Conservation (phyloP, 2,113 vertebrate species). For the Coptodon bakossiorum region DNA sequence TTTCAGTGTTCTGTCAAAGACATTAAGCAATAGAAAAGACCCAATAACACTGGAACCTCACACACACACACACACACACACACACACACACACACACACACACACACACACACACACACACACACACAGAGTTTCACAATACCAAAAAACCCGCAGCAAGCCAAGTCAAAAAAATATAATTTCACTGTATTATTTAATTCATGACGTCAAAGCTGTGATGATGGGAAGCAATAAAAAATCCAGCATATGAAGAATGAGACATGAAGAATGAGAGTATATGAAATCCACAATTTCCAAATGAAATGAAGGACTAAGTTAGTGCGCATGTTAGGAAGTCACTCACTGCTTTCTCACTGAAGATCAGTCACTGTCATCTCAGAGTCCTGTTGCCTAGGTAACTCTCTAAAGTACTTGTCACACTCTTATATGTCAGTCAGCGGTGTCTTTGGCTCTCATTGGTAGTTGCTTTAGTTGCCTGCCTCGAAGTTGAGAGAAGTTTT, state of each 20-base stretch:
- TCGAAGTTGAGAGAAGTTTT: not conserved
- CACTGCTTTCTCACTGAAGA: not conserved
- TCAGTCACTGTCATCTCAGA: not conserved
- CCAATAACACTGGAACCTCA: not conserved
- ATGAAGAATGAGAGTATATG: not conserved
- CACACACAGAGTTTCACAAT: not conserved
- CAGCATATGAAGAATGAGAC: not conserved
- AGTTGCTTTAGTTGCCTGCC: not conserved
- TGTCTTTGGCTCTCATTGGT: not conserved
- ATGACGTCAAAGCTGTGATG: not conserved
- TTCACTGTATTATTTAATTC: not conserved
- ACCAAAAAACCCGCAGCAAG: not conserved
- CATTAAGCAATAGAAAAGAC: too few species aligned
- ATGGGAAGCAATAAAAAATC: not conserved
- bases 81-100: not conserved
- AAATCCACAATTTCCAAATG: not conserved
- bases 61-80: not conserved
- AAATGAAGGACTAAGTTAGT: not conserved
- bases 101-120: too few species aligned
- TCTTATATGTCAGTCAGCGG: not conserved
- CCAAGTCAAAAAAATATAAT: not conserved
- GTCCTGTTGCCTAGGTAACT: not conserved
- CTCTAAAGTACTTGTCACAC: not conserved
- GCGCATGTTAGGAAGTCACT: not conserved
- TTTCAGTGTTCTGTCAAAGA: not conserved